A percentile compares a stretch with the other conserved stretches of the same genome.
These are phyloP conservation scores for Entosphenus tridentatus DNA, from an alignment of 2,113 vertebrate genomes.

Conservation along the genomic window DNA sequence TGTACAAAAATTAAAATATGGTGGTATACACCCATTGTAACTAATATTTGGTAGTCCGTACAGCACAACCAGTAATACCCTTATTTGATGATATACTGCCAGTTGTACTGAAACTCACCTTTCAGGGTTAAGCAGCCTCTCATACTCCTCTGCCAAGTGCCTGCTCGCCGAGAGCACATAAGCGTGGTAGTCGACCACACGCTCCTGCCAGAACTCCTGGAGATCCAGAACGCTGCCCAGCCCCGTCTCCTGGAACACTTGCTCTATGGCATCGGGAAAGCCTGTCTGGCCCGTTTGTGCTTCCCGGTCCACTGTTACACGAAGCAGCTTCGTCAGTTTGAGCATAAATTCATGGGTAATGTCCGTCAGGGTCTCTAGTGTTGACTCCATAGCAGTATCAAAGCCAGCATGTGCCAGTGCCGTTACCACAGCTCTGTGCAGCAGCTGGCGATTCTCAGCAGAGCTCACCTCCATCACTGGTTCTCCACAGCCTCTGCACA, in stretches of 20 bases:
- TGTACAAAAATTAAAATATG: no score
- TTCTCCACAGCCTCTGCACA: slow-evolving; percentile 60
- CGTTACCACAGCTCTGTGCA: slow-evolving; percentile 85
- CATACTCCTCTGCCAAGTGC: slow-evolving; percentile 82
- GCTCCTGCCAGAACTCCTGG: slow-evolving; percentile 90
- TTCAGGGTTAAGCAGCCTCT: slow-evolving; percentile 78
- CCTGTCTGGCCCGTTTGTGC: slow-evolving; percentile 55
- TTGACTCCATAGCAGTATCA: slow-evolving; percentile 66
- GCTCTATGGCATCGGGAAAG: slow-evolving; percentile 79
- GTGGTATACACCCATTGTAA: no score
- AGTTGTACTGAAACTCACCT: slow-evolving; percentile 17
- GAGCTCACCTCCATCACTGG: slow-evolving; percentile 81
- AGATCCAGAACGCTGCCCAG: slow-evolving; percentile 73
- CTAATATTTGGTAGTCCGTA: no score
- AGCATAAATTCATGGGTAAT: slow-evolving; percentile 73
- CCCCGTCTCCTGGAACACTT: slow-evolving; percentile 83
- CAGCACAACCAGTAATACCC: no score
- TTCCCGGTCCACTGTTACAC: slow-evolving; percentile 65
- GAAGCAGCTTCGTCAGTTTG: slow-evolving; percentile 55
- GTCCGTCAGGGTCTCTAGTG: slow-evolving; percentile 76
- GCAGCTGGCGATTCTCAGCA: slow-evolving; percentile 71
- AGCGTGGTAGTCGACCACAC: slow-evolving; percentile 89
- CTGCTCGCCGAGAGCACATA: slow-evolving; percentile 92
- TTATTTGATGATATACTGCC: no score
- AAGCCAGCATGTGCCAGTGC: slow-evolving; percentile 80